These are phyloP conservation scores for Oceanites oceanicus DNA, from an alignment of 2,113 vertebrate genomes.

Conservation along the genomic window DNA sequence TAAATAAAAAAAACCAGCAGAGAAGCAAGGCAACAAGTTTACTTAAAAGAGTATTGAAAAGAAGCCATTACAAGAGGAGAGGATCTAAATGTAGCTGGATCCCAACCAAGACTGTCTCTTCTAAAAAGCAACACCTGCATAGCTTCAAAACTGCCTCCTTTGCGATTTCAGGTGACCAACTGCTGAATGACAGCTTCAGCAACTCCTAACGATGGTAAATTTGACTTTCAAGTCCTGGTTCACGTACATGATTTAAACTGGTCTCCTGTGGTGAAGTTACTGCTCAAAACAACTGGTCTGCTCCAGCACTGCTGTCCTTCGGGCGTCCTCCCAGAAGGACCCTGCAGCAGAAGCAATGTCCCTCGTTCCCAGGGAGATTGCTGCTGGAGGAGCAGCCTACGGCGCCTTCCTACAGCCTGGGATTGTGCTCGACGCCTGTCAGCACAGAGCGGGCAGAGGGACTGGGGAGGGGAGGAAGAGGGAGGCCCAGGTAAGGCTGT, in stretches of 20 bases:
- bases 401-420: neutral
- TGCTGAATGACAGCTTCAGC: neutral
- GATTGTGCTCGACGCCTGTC: neutral
- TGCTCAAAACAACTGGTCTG: neutral
- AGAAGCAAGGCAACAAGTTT: neutral
- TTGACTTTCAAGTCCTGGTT: neutral
- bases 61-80: neutral
- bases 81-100: neutral
- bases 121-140: neutral
- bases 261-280: neutral
- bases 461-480: neutral
- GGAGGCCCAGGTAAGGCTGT: neutral
- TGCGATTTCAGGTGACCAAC: neutral
- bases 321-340: neutral
- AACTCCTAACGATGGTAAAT: neutral
- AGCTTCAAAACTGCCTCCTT: neutral
- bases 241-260: neutral
- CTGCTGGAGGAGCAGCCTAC: neutral
- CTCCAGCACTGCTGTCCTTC: neutral
- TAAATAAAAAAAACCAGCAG: neutral
- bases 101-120: neutral
- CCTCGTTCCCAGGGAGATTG: neutral
- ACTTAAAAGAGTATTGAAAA: neutral
- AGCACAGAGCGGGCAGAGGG: neutral
- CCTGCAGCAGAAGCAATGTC: neutral